Conservation (phyloP, 2,888 invertebrate genomes). For the Ceratothoa steindachneri region DNA sequence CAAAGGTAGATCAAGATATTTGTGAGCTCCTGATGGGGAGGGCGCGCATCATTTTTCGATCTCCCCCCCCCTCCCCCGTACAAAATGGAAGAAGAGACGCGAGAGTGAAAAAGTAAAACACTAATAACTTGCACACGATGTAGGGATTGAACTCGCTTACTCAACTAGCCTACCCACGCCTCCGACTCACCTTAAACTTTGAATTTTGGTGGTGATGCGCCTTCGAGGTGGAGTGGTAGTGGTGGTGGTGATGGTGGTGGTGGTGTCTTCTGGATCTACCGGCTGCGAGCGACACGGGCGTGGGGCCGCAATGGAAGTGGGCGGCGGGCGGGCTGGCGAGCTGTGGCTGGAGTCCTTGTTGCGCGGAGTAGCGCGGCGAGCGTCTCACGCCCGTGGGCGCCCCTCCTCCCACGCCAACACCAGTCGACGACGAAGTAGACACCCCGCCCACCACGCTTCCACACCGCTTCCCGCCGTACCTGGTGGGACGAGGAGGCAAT, state of each 20-base stretch:
- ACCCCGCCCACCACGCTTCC: constrained; percentile 24
- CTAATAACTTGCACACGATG: too few relatives aligned
- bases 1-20: too few relatives aligned
- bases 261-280: constrained; percentile 33
- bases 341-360: constrained; percentile 13
- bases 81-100: too few relatives aligned
- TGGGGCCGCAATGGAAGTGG: background rate
- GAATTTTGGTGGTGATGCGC: constrained; percentile 41
- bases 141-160: too few relatives aligned
- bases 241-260: constrained; percentile 31
- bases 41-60: too few relatives aligned
- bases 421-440: constrained; percentile 33
- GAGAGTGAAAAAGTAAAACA: too few relatives aligned
- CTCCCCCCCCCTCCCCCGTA: too few relatives aligned
- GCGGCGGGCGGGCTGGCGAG: constrained; percentile 17
- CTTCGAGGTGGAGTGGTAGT: background rate
- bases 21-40: too few relatives aligned
- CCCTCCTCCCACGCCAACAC: constrained; percentile 37
- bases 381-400: constrained; percentile 35
- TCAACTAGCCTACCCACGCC: too few relatives aligned
- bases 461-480: constrained; percentile 46
- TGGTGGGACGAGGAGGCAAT: constrained; percentile 9
- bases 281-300: constrained; percentile 11
- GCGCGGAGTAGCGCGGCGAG: constrained; percentile 44
- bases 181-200: constrained; percentile 34